Conservation (phyloP, 1,140 invertebrate genomes). For the Sarcophaga bullata region DNA sequence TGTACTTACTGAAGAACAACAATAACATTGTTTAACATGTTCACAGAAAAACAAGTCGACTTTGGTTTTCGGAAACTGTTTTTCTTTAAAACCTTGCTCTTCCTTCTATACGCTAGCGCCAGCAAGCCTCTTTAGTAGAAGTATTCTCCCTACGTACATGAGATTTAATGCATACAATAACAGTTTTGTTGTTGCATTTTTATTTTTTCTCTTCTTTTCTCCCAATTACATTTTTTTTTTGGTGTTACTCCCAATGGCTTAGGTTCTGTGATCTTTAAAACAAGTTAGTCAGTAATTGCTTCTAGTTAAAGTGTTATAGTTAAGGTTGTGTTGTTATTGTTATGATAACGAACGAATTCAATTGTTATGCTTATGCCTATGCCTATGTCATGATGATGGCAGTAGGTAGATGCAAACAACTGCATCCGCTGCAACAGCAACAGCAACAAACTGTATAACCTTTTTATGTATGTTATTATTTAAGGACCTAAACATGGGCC, state of each 20-base stretch:
- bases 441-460: not conserved
- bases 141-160: not conserved
- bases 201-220: too few relatives aligned
- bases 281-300: slow-evolving; percentile 14
- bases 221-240: not conserved
- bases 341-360: not conserved
- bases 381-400: too few relatives aligned
- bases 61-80: slow-evolving; percentile 3
- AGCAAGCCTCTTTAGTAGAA: not conserved
- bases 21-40: slow-evolving; percentile 26
- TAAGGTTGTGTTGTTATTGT: not conserved
- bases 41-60: slow-evolving; percentile 21
- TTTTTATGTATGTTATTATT: not conserved
- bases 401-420: not conserved
- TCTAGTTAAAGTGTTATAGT: not conserved
- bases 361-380: not conserved
- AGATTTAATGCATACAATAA: slow-evolving; percentile 4
- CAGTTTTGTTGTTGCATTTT: not conserved
- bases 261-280: slow-evolving; percentile 14
- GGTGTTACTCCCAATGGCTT: not conserved
- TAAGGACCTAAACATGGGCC: not conserved
- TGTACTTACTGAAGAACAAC: slow-evolving; percentile 9
- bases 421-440: not conserved
- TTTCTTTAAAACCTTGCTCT: not conserved
- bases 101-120: not conserved